Evolutionary conservation across 2,888 invertebrate genomes (phyloP), one percentile per base, ranked within the genome.

Genomic region (Drosophila algonquin): DNA sequence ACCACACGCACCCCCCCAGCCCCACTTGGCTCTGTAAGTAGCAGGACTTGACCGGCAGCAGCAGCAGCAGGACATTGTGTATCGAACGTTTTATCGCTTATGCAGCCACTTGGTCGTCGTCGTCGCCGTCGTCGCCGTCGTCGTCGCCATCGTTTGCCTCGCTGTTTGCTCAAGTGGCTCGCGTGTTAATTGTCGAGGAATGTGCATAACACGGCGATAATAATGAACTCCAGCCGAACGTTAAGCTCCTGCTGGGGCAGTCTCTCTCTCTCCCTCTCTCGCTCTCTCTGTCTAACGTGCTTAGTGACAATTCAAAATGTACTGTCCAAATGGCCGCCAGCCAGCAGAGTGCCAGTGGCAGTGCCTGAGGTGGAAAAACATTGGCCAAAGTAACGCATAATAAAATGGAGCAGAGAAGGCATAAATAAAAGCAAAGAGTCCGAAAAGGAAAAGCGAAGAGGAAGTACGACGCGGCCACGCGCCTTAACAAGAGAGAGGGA

Each of bases 101-200:
- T 73, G 71, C 68, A 81, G 81, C 67, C 81, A 88, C 77, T 88
- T 77, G 73, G 77, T 70, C 80, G 64, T 65, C 67, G 59, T 53
- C 78, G 27, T 64, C 30, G 63, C 21, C 65, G 44, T 9, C 57
- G 73, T 55, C 81, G 84, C 79, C 67, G 89, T 90, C 32, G 32
- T 9, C 32, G 8, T 53, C 63, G 55, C 45, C 62, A 48, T 69
- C 55, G 58, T 60, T 45, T 18, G 18, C 18, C 71, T 53, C 81
- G 87, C 85, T 69, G 89, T 90, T 87, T 76, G 82, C 71, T 89
- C 75, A 90, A 90, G 87, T 86, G 90, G 77, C 75, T 86, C 77
- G 86, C 86, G 86, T 86, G 86, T 89, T 86, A 86, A 86, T 90
- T 86, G 90, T 86, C 90, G 79, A 44, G 87, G 89, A 85, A 85